Conservation (phyloP, 1,140 invertebrate species). For the Apis laboriosa region DNA sequence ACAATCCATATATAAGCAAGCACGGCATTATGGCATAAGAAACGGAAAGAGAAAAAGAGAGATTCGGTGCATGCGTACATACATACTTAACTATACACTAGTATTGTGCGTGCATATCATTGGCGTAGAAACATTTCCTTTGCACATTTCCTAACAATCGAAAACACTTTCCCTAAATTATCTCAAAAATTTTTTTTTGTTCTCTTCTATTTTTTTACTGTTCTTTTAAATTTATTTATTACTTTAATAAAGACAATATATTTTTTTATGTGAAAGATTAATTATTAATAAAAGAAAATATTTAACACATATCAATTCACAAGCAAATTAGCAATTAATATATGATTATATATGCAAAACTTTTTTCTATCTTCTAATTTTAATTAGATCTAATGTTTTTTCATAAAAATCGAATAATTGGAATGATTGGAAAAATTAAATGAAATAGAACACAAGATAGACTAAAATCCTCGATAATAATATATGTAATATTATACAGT, state of each 20-base stretch:
- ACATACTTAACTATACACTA: neutral
- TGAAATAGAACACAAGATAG: neutral
- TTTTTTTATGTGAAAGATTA: neutral
- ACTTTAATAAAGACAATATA: neutral
- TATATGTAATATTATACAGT: neutral
- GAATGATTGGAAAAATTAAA: neutral
- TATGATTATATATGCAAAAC: neutral
- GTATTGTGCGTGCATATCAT: conserved; percentile 23
- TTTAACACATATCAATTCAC: neutral
- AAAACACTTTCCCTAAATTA: conserved; percentile 5
- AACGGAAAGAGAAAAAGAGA: conserved; percentile 39
- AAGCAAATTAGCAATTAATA: too few relatives aligned
- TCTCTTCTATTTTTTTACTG: neutral
- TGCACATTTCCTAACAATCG: neutral
- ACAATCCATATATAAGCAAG: conserved; percentile 27
- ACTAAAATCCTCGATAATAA: neutral
- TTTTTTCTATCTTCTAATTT: neutral
- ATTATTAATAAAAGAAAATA: neutral
- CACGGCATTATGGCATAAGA: conserved; percentile 34
- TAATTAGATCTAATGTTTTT: neutral
- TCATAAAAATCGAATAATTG: neutral
- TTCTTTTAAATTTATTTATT: neutral
- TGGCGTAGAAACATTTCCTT: conserved; percentile 34
- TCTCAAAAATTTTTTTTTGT: neutral
- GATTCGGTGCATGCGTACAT: conserved; percentile 19